These are phyloP conservation scores for Chymomyza fuscimana DNA, from an alignment of 2,888 invertebrate genomes.

Conservation along the genomic window DNA sequence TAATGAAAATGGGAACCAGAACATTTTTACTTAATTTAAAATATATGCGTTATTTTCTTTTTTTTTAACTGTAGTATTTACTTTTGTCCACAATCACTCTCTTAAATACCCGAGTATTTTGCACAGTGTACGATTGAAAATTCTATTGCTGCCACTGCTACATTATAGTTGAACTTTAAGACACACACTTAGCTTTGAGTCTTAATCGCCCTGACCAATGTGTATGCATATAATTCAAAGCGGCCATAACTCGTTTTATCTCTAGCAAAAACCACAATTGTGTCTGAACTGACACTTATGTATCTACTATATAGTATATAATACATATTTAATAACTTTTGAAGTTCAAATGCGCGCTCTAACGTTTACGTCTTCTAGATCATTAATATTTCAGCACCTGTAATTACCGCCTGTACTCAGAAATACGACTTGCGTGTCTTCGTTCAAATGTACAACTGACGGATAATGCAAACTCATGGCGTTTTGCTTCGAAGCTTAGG, in stretches of 20 bases:
- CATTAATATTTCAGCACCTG: not conserved
- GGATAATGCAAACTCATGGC: slow-evolving; percentile 66
- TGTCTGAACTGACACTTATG: not conserved
- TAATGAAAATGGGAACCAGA: too few species aligned
- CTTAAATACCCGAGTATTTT: not conserved
- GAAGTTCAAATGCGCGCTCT: not conserved
- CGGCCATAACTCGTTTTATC: not conserved
- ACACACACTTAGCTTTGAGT: not conserved
- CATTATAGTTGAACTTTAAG: not conserved
- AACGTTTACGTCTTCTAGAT: not conserved
- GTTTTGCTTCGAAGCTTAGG: slow-evolving; percentile 35
- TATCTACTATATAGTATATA: not conserved
- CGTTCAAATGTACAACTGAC: slow-evolving; percentile 63
- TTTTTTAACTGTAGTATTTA: too few species aligned
- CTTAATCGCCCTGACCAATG: not conserved
- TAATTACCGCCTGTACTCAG: not conserved
- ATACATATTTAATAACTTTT: not conserved
- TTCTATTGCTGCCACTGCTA: not conserved
- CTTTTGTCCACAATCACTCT: too few species aligned
- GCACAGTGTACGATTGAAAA: not conserved
- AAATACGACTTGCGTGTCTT: slow-evolving; percentile 59
- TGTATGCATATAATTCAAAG: not conserved
- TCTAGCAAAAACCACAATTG: not conserved
- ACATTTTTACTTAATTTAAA: too few species aligned
- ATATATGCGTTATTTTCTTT: too few species aligned